These are phyloP conservation scores for Cheilosia scutellata DNA, from an alignment of 2,888 invertebrate genomes.

Conservation along the genomic window DNA sequence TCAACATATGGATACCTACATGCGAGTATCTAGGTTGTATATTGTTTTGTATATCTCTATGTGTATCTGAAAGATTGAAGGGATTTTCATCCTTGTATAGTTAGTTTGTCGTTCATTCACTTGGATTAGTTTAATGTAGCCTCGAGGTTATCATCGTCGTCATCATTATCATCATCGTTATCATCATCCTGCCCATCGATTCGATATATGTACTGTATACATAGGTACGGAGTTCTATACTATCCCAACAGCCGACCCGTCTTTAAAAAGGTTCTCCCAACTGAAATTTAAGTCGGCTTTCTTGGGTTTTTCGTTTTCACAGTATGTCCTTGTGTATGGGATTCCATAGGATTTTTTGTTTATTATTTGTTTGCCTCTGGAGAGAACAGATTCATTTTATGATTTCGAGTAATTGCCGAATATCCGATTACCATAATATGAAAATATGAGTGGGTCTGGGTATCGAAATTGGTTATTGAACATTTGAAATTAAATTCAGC, in stretches of 20 bases:
- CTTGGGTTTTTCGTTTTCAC: constrained; percentile 20
- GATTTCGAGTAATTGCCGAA: constrained; percentile 29
- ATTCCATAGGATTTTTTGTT: constrained; percentile 9
- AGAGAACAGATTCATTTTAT: constrained; percentile 11
- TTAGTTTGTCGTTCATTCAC: constrained; percentile 69
- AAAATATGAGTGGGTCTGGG: constrained; percentile 25
- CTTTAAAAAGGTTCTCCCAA: constrained; percentile 13
- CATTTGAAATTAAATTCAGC: constrained; percentile 1
- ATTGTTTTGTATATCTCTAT: constrained; percentile 39
- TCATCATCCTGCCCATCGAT: constrained; percentile 61
- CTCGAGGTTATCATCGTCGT: constrained; percentile 72
- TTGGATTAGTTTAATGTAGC: constrained; percentile 74
- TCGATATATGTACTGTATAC: constrained; percentile 9
- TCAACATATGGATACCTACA: background rate
- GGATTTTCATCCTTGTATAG: constrained; percentile 70
- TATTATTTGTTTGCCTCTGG: constrained; percentile 1
- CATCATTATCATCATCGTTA: constrained; percentile 43
- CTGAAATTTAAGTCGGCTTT: constrained; percentile 46
- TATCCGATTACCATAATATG: constrained; percentile 38
- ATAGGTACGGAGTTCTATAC: background rate
- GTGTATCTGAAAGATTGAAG: constrained; percentile 46
- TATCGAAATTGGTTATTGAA: constrained; percentile 36
- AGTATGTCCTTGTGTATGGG: constrained; percentile 12
- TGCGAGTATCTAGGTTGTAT: constrained; percentile 48
- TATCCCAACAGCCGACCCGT: background rate